A percentile compares a stretch with the other conserved stretches of the same genome.
These are phyloP conservation scores for Anomalospiza imberbis DNA, from an alignment of 2,797 vertebrate genomes.

Conservation along the genomic window DNA sequence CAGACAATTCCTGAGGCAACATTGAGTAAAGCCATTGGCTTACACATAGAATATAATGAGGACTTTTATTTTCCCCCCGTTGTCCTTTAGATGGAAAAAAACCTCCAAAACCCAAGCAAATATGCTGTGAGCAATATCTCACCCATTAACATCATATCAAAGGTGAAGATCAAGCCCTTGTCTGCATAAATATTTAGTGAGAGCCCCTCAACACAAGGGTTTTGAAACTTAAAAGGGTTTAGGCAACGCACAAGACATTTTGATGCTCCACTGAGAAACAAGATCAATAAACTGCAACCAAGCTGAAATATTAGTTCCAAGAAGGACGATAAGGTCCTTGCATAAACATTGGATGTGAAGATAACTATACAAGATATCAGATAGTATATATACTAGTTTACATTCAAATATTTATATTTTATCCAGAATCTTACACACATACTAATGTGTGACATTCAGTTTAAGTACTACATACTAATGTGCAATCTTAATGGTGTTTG, in stretches of 20 bases:
- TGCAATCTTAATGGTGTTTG: not conserved
- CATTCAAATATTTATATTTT: not conserved
- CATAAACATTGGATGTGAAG: not conserved
- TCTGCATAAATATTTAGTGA: not conserved
- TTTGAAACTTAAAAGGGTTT: not conserved
- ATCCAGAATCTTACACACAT: not conserved
- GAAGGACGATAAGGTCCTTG: not conserved
- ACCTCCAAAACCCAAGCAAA: accelerated
- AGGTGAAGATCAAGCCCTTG: not conserved
- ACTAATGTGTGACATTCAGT: not conserved
- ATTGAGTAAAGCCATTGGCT: not conserved
- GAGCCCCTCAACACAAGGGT: not conserved
- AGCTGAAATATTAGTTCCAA: not conserved
- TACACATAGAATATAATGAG: not conserved
- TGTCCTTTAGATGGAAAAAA: not conserved
- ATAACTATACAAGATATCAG: not conserved
- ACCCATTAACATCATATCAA: not conserved
- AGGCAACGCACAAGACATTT: not conserved
- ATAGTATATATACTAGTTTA: not conserved
- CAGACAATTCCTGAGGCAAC: not conserved
- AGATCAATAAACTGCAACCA: not conserved
- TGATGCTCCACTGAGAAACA: not conserved
- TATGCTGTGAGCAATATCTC: not conserved
- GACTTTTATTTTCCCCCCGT: accelerated
- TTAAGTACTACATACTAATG: not conserved